Evolutionary conservation across 2,888 invertebrate species (phyloP).

Genomic region (Agrilus mali): DNA sequence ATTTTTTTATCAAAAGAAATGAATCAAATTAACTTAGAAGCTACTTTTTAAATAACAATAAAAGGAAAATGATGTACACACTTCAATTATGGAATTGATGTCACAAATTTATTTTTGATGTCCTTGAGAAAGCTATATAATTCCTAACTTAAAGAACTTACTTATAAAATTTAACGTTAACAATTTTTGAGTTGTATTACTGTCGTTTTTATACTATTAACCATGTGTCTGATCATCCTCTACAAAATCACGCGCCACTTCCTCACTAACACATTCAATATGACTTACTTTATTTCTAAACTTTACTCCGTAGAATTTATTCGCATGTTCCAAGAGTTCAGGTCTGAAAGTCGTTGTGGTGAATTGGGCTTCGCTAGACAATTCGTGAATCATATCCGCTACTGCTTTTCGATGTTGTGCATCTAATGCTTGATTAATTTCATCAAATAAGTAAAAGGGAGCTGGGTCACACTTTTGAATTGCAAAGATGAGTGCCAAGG

Average conservation of each 20-base stretch:
- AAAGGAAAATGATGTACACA: too few relatives aligned
- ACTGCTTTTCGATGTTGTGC: slow-evolving; percentile 96
- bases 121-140: too few relatives aligned
- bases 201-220: slow-evolving; percentile 25
- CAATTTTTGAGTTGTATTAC: too few relatives aligned
- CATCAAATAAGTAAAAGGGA: slow-evolving; percentile 98
- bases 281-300: slow-evolving; percentile 90
- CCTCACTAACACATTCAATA: slow-evolving; percentile 88
- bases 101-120: too few relatives aligned
- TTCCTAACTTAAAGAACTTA: too few relatives aligned
- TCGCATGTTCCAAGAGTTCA: slow-evolving; percentile 89
- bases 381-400: slow-evolving; percentile 95
- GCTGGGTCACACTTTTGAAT: slow-evolving; percentile 99
- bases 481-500: slow-evolving; percentile 94
- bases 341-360: slow-evolving; percentile 99
- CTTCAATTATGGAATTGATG: too few relatives aligned
- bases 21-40: too few relatives aligned
- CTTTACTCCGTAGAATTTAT: slow-evolving; percentile 98
- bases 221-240: slow-evolving; percentile 93
- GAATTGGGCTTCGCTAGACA: slow-evolving; percentile 91
- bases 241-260: slow-evolving; percentile 98
- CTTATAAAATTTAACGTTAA: too few relatives aligned
- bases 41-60: too few relatives aligned
- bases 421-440: slow-evolving; percentile 98
- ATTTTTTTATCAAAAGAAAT: too few relatives aligned